Evolutionary conservation across 2,888 invertebrate genomes (phyloP).

Genomic region (Phymatocera aterrima): DNA sequence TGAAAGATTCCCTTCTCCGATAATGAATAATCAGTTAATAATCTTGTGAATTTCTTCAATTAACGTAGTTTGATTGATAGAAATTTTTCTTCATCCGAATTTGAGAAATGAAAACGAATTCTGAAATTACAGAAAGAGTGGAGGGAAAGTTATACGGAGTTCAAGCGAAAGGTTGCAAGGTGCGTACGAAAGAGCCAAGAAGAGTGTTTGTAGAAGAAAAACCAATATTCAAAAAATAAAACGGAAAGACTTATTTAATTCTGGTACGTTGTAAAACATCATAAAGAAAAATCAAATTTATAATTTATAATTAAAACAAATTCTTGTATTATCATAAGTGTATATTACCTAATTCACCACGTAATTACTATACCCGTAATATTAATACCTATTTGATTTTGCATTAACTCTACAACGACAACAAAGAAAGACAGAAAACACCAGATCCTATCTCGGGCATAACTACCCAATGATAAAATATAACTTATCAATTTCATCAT

Average conservation of each 20-base stretch:
- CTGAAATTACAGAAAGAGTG: constrained; percentile 96
- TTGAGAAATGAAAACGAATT: background rate
- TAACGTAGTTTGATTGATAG: no score
- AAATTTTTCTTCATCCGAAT: no score
- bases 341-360: background rate
- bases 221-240: constrained; percentile 75
- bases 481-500: constrained; percentile 1
- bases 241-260: constrained; percentile 75
- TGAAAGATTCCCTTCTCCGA: no score
- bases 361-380: no score
- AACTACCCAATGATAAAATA: background rate
- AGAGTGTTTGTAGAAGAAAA: constrained; percentile 90
- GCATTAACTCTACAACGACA: background rate
- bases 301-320: constrained; percentile 6
- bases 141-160: constrained; percentile 97
- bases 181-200: constrained; percentile 99
- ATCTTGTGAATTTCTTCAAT: no score
- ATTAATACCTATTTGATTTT: background rate
- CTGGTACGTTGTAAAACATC: constrained; percentile 63
- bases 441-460: background rate
- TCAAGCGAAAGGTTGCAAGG: constrained; percentile 97
- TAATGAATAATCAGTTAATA: no score
- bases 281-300: background rate
- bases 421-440: background rate
- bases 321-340: constrained; percentile 2